A percentile compares a stretch with the other conserved stretches of the same genome.
Conservation (phyloP, 2,888 invertebrate species). For the Drosophila melanosoma region DNA sequence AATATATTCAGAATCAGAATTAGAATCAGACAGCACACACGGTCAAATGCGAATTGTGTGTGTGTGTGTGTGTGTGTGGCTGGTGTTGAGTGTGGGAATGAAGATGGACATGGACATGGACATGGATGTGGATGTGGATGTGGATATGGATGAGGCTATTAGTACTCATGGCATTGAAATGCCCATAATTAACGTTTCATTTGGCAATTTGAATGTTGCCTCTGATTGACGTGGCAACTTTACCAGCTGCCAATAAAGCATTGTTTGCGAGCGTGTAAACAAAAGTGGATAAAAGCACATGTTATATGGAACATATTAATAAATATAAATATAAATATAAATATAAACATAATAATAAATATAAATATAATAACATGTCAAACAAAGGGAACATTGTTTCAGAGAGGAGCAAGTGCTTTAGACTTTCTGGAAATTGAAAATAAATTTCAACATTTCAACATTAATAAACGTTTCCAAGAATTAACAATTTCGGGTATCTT, state of each 20-base stretch:
- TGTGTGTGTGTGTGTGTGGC: neutral
- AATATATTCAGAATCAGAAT: constrained; percentile 27
- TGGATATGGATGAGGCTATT: neutral
- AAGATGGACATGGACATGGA: neutral
- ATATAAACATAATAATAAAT: neutral
- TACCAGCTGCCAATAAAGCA: constrained; percentile 32
- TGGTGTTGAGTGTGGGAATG: neutral
- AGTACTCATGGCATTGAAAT: constrained; percentile 22
- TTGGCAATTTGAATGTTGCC: constrained; percentile 59
- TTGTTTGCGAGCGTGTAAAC: neutral
- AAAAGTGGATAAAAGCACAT: neutral
- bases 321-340: neutral
- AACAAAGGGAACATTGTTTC: neutral
- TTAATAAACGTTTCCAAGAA: neutral
- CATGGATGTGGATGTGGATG: neutral
- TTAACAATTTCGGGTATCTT: neutral
- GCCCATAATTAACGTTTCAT: constrained; percentile 68
- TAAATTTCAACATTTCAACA: neutral
- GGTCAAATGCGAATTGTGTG: neutral
- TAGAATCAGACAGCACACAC: constrained; percentile 8
- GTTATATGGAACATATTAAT: constrained; percentile 1
- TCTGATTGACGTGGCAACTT: constrained; percentile 63
- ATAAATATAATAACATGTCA: neutral
- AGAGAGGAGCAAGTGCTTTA: neutral
- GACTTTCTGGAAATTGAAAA: neutral